Evolutionary conservation across 1,140 invertebrate species (phyloP), one percentile per base, ranked within the genome.

Genomic region (Papilio machaon): DNA sequence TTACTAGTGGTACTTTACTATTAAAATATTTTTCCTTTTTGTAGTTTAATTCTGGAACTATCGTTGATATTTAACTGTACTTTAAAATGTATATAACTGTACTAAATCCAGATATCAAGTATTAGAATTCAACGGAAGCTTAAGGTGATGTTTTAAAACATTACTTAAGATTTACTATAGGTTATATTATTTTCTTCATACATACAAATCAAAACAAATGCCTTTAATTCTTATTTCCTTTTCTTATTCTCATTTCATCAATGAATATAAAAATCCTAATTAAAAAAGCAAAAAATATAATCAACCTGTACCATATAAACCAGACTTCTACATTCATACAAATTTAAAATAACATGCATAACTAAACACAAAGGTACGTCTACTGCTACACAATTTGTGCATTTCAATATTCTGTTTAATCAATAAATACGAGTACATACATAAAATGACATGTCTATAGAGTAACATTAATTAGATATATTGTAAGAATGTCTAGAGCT

Each of bases 91-190:
- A 19, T 9, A 23, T 60, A 7, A 60, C 19, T 60, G n/a, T 30
- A 19, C n/a, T 6, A 30, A 70, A 70, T 70, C 64, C 64, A 70
- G 64, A 35, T 70, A 70, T 70, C 64, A 70, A 35, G 64, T 70
- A 35, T 13, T 1, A 30, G 15, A 4, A 67, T 11, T 67, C 4
- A 35, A 11, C 13, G n/a, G 17, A 58, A 43, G 38, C 2, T 0
- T 43, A 43, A 43, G 38, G 0, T 43, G 7, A 43, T 43, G 38
- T 6, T 43, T 43, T 43, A 43, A 43, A 6, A 43, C 38, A 6
- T 43, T 43, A 43, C 38, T 43, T 43, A 43, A 2, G 7, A 43
- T 43, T 43, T 43, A 43, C 4, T 43, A 6, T 43, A 43, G 38
- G 3, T 4, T 43, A 2, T 43, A 43, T 43, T 43, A 6, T 43